phyloP scores from a whole-genome alignment of 2,888 invertebrate genomes.

The Acutogordius australiensis region DNA sequence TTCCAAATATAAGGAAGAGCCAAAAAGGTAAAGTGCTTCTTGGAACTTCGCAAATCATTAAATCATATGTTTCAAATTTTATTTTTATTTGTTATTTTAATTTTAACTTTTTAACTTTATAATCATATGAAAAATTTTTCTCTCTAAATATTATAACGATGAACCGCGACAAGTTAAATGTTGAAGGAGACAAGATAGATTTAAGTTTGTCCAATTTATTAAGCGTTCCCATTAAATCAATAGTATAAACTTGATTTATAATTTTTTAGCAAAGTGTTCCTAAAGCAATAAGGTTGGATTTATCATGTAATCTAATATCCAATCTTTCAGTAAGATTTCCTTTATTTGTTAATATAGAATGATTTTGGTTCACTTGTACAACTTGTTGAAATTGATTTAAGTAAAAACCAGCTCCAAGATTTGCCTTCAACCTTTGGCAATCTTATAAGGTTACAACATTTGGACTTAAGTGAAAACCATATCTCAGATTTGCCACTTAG shows the following conservation, averaged over 20 bases:
- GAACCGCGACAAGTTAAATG: no score
- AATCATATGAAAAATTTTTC: no score
- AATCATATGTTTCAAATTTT: no score
- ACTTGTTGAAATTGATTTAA: not conserved
- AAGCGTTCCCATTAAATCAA: not conserved
- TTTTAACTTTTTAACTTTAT: no score
- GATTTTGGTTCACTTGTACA: slow-evolving; percentile 5
- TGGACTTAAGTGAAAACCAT: not conserved
- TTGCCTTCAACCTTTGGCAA: not conserved
- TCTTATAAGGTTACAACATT: not conserved
- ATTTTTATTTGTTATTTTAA: no score
- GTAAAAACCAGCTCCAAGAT: not conserved
- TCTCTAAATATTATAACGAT: no score
- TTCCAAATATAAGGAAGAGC: no score
- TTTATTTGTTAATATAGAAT: not conserved
- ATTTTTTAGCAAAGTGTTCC: not conserved
- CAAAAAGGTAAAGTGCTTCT: no score
- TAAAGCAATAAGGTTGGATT: not conserved
- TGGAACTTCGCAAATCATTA: no score
- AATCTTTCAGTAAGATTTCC: not conserved
- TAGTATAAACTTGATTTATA: not conserved
- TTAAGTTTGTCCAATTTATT: not conserved
- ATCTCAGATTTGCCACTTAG: not conserved
- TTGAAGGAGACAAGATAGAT: slow-evolving; percentile 9
- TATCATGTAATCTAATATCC: slow-evolving; percentile 2